These are phyloP conservation scores for Andricus grossulariae DNA, from an alignment of 1,140 invertebrate species.

Conservation along the genomic window DNA sequence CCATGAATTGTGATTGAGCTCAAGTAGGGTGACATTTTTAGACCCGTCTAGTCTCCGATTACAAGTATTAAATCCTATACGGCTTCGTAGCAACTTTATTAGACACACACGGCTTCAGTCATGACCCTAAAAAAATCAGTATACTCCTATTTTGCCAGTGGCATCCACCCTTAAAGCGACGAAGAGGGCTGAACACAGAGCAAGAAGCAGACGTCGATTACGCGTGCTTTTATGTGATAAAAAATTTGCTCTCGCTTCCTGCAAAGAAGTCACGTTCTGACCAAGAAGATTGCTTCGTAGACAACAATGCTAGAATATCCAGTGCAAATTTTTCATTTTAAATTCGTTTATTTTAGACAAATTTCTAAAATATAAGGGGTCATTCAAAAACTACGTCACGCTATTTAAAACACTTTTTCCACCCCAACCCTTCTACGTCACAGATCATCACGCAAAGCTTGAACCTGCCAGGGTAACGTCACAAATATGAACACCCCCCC, in stretches of 20 bases:
- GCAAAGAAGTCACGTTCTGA: neutral
- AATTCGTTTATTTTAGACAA: neutral
- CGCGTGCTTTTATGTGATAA: slow-evolving; percentile 3
- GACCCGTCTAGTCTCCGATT: neutral
- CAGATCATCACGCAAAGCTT: too few species aligned
- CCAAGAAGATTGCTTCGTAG: neutral
- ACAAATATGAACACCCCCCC: too few species aligned
- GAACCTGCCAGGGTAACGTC: too few species aligned
- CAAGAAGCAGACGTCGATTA: slow-evolving; percentile 5
- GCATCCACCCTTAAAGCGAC: slow-evolving; percentile 5
- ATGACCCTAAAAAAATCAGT: slow-evolving; percentile 18
- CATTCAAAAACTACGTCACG: too few species aligned
- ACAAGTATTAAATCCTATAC: slow-evolving; percentile 21
- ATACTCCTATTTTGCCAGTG: slow-evolving; percentile 17
- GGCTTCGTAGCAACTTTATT: slow-evolving; percentile 27
- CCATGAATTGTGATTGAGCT: slow-evolving; percentile 7
- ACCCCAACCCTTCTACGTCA: too few species aligned
- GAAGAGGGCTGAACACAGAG: neutral
- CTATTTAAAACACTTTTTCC: too few species aligned
- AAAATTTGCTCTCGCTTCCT: neutral
- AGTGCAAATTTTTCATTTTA: neutral
- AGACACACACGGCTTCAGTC: slow-evolving; percentile 19
- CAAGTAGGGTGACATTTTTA: slow-evolving; percentile 13
- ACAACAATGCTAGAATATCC: neutral
- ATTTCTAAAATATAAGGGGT: neutral